Evolutionary conservation across 2,888 invertebrate genomes (phyloP), one percentile per base, ranked within the genome.

Genomic region (Conops quadrifasciatus): DNA sequence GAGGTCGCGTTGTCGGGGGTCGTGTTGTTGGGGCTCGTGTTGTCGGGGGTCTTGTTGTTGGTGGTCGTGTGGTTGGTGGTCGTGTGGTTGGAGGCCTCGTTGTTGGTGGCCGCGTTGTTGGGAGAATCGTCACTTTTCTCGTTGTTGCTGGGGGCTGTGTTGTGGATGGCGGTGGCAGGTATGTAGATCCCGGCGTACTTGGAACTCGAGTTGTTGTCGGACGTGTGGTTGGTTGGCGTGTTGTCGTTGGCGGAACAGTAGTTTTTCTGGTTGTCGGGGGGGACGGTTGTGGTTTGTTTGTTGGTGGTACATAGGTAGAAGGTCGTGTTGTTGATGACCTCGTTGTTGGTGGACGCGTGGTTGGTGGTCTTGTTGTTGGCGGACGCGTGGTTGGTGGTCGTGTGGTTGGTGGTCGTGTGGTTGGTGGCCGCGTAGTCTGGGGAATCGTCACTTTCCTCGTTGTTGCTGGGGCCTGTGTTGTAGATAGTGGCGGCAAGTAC

Each of bases 241-340:
- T 64, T 19, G 74, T 69, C 59, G 62, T 43, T 4, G 66, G 74
- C 43, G 74, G 69, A 26, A 58, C 70, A 45, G 72, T 59, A 15
- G 74, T 67, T 56, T 64, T 72, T 45, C n/a, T 74, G 68, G 30
- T 72, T 9, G 75, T 72, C 3, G 73, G 74, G 2, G 72, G 70
- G 49, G 76, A 76, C 4, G 76, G 73, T 28, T 71, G 74, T 11
- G 76, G 76, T 62, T 76, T 77, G 64, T 74, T 77, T 9, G 77
- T 76, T 15, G 78, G 79, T 45, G 78, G 74, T 74, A 77, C 64
- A 16, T 78, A 78, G 0, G 79, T 79, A n/a, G 78, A 45, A 16
- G 78, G 69, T n/a, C 67, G 67, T 15, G 74, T 73, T 13, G 77
- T 65, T 36, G 73, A 62, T 60, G 53, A 47, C 62, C 9, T 51